These are phyloP conservation scores for Valencia hispanica DNA, from an alignment of 2,797 vertebrate genomes.

Conservation along the genomic window DNA sequence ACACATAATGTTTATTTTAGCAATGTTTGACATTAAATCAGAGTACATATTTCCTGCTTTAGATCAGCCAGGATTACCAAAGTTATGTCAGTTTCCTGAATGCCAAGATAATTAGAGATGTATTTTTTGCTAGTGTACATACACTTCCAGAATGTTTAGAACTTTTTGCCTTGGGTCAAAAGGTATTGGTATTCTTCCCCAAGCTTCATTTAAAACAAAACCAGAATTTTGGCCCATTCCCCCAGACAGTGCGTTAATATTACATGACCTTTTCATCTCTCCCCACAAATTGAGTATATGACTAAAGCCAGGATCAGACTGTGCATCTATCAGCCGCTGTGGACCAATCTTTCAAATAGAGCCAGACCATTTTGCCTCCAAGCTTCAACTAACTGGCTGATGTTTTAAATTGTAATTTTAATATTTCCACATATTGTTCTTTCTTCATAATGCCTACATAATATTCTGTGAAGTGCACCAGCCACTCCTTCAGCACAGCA, in stretches of 20 bases:
- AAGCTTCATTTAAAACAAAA: neutral
- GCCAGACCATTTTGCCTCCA: neutral
- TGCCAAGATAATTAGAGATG: neutral
- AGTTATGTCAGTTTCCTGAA: neutral
- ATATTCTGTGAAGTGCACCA: neutral
- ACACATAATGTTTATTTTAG: neutral
- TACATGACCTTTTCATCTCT: neutral
- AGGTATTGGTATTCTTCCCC: neutral
- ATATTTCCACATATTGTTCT: neutral
- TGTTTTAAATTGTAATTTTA: neutral
- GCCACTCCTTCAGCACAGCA: neutral
- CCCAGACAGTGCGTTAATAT: too few relatives aligned
- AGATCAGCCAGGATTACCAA: neutral
- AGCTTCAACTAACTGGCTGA: neutral
- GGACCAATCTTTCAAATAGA: too few relatives aligned
- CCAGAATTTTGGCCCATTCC: neutral
- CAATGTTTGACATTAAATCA: neutral
- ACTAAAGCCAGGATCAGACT: too few relatives aligned
- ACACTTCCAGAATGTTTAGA: neutral
- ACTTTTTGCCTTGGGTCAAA: neutral
- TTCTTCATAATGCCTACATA: neutral
- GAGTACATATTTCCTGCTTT: neutral
- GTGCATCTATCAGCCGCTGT: too few relatives aligned
- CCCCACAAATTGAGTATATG: too few relatives aligned
- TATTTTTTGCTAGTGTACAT: neutral